Conservation (phyloP, 2,888 invertebrate species). For the Agrotis exclamationis region DNA sequence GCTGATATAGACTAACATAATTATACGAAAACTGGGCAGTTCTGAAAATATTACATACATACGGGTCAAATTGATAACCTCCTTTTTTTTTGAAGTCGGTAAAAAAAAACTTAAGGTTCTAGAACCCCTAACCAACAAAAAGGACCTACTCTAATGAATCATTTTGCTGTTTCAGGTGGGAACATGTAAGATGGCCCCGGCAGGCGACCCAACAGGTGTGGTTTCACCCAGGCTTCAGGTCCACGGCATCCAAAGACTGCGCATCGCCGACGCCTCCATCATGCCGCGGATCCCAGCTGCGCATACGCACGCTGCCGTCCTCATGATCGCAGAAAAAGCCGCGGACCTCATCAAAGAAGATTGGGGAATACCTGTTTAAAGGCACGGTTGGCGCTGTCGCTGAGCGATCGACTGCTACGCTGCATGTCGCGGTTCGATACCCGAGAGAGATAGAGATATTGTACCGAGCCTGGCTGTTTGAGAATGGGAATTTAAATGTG, state of each 20-base stretch:
- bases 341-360: slow-evolving; percentile 89
- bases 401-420: no score
- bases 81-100: no score
- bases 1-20: no score
- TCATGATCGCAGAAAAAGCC: slow-evolving; percentile 91
- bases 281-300: slow-evolving; percentile 90
- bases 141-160: neutral
- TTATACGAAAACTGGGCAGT: no score
- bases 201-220: slow-evolving; percentile 91
- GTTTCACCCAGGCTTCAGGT: slow-evolving; percentile 91
- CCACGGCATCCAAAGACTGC: slow-evolving; percentile 81
- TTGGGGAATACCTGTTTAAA: slow-evolving; percentile 73
- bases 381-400: no score
- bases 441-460: no score
- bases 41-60: no score
- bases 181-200: slow-evolving; percentile 94
- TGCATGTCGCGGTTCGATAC: no score
- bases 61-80: no score
- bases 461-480: no score
- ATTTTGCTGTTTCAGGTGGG: slow-evolving; percentile 86
- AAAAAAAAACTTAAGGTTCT: neutral
- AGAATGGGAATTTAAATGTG: no score
- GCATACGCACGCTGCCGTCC: slow-evolving; percentile 89
- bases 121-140: neutral
- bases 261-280: slow-evolving; percentile 90